A percentile compares a stretch with the other conserved stretches of the same genome.
These are phyloP conservation scores for Pleuronectes platessa DNA, from an alignment of 2,113 vertebrate species.

Conservation along the genomic window DNA sequence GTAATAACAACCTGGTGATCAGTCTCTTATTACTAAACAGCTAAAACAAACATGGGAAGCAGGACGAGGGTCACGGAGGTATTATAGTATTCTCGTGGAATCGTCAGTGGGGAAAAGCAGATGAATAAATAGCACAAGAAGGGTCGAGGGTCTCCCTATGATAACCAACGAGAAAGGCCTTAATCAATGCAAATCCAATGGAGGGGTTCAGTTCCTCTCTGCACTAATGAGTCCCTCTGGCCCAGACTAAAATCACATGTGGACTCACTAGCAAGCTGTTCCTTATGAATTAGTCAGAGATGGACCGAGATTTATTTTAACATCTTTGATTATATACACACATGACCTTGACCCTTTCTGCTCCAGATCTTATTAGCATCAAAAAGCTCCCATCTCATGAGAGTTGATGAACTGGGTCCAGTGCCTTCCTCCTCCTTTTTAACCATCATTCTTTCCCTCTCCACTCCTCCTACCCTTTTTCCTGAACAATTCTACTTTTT, in stretches of 20 bases:
- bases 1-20: too few species aligned
- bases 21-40: neutral
- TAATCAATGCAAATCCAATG: constrained; percentile 11
- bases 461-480: neutral
- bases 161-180: constrained; percentile 2
- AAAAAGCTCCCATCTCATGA: constrained; percentile 26
- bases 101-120: neutral
- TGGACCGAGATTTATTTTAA: constrained; percentile 29
- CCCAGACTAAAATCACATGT: neutral
- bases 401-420: constrained; percentile 12
- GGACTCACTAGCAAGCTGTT: neutral
- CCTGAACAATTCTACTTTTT: constrained; percentile 33
- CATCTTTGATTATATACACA: constrained; percentile 24
- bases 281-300: constrained; percentile 5
- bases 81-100: neutral
- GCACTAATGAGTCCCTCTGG: constrained; percentile 26
- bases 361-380: constrained; percentile 23
- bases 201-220: neutral
- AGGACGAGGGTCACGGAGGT: neutral
- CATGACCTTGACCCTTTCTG: constrained; percentile 42
- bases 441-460: constrained; percentile 31
- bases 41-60: neutral
- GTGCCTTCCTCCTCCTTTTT: neutral
- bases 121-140: neutral
- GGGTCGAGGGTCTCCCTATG: neutral